Evolutionary conservation across 2,113 vertebrate species (phyloP).

Genomic region (Salminus brasiliensis): DNA sequence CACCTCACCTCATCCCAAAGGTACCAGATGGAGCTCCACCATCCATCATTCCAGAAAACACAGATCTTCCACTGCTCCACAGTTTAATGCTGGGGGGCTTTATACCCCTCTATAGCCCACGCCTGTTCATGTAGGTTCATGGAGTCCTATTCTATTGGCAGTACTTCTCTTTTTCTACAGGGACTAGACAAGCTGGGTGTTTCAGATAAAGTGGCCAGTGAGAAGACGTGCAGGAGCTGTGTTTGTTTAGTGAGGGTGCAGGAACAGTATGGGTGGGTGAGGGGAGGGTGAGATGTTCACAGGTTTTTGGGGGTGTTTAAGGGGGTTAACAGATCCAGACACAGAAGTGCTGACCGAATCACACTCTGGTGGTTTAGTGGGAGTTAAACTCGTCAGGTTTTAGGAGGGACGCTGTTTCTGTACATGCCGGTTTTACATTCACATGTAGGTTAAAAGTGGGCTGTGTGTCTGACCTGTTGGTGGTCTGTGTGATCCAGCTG

Average conservation of each 20-base stretch:
- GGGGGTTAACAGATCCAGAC: no score
- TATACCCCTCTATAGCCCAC: no score
- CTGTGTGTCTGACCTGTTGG: conserved; percentile 72
- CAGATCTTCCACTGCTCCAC: no score
- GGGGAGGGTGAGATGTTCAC: neutral
- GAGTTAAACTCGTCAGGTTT: neutral
- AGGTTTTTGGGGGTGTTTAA: neutral
- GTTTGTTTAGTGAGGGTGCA: neutral
- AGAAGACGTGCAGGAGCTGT: neutral
- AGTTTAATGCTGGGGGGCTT: no score
- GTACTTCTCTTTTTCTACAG: no score
- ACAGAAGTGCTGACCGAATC: conserved; percentile 18
- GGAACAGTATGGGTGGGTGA: conserved; percentile 17
- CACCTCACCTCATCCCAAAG: no score
- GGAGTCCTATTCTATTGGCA: no score
- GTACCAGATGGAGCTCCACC: no score
- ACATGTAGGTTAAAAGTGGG: neutral
- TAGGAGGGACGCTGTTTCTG: neutral
- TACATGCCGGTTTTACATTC: neutral
- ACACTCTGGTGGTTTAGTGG: neutral
- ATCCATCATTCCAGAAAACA: no score
- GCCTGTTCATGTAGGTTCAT: no score
- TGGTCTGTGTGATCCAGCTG: conserved; percentile 72
- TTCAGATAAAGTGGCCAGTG: neutral
- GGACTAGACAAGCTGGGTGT: no score